Base-by-base conservation (phyloP, 2,113 vertebrate genomes). In the Beaufortia kweichowensis region DNA sequence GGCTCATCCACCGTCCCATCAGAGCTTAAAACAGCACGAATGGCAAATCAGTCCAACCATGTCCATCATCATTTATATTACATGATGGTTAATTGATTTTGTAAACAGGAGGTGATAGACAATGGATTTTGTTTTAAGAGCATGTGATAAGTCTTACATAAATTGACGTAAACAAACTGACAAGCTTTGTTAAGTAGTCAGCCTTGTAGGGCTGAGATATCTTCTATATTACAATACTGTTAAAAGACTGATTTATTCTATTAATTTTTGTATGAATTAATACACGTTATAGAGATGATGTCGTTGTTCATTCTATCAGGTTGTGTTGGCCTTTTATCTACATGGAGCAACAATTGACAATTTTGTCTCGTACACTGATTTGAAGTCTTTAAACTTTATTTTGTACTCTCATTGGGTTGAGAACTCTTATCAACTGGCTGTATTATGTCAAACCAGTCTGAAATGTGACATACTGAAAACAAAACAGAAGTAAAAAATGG, bases 361-460 rank as follows among this genome's bases (percentile, higher is more conserved):
- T 46, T 46, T 46, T 14, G 12, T 46, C 41, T 46, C 14, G 11
- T 15, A 46, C 41, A 46, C 12, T 14, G 12, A 14, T 3, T 53
- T 2, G 35, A 48, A 55, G 28, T 29, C 19, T 35, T 75, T 60
- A 60, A 59, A 29, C 50, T 41, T 10, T 29, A 70, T 73, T 75
- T 60, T 5, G 10, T 1, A 15, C 48, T 48, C 23, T 31, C 70
- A 33, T 12, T 33, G 12, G 31, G 24, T 28, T 5, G 4, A 71
- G 60, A 55, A 68, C 26, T 62, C 43, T 73, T 63, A 65, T 82
- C 77, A 67, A 23, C 73, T 35, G 67, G 48, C 48, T 39, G 53
- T 24, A 79, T 79, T 60, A 62, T 87, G 87, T 89, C 91, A 92
- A 93, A 86, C 91, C 84, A 85, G 87, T 88, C 83, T 84, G 86